Base-by-base conservation (phyloP, 2,797 vertebrate species). In the Gambelia wislizenii region DNA sequence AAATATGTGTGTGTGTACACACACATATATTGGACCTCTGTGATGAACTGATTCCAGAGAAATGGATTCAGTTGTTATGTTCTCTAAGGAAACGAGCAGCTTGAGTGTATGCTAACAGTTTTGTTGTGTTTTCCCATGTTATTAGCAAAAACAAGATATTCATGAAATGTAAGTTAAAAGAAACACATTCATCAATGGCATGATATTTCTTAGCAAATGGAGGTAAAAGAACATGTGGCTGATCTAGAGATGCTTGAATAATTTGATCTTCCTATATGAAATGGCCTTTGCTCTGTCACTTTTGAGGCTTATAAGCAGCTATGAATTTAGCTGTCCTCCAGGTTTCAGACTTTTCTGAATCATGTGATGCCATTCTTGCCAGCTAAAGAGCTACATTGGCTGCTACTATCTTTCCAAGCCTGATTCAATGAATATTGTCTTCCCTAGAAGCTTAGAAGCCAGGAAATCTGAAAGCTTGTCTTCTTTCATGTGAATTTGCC, bases 81-180 rank as follows among this genome's bases (percentile, higher is more conserved):
- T 84, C 61, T 27, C 20, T 42, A 47, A 52, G 12, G 61, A 78
- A 84, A 59, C 44, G 82, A 89, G 75, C 87, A 89, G 87, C 87
- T 89, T 89, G 82, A 89, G 75, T 89, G 87, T 84, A 72, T 70
- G 16, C 87, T 84, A n/a, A 89, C 87, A 89, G 81, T 49, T 89
- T 84, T 79, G 87, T 70, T 89, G 49, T 70, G 82, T 79, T 84
- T 89, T 70, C 61, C 61, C 70, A 44, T 44, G 42, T 84, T 69
- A 47, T 78, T 84, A 79, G 61, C 47, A 69, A 89, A 89, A 84
- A 89, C 74, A 77, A 78, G 75, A 78, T 84, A 49, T 42, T 61
- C 84, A 64, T 54, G 39, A 84, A 89, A 84, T 33, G 27, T 39
- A 79, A 84, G 59, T 18, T 79, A 70, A 78, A 78, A 89, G 30